Evolutionary conservation across 2,797 vertebrate species (phyloP).

Genomic region (Manis javanica): DNA sequence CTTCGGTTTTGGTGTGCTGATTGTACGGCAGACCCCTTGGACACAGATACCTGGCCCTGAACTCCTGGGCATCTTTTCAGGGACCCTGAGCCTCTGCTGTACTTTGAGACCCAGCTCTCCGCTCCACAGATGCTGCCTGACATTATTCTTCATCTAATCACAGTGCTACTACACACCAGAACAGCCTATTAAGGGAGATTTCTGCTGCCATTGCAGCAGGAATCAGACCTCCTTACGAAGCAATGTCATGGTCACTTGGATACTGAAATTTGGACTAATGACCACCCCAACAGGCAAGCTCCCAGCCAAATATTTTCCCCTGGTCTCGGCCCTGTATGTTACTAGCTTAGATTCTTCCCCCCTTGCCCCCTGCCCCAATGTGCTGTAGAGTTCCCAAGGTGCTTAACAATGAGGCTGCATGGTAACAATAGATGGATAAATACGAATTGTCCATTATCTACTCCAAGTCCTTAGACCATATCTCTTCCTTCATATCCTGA

Average conservation of each 20-base stretch:
- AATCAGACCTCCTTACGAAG: not conserved
- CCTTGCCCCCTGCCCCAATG: not conserved
- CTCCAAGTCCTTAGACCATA: not conserved
- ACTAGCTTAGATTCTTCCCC: not conserved
- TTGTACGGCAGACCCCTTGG: not conserved
- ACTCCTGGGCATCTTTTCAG: not conserved
- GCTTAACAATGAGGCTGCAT: not conserved
- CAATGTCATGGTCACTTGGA: not conserved
- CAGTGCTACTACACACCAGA: accelerated
- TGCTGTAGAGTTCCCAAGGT: not conserved
- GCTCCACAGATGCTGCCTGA: not conserved
- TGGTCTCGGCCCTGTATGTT: not conserved
- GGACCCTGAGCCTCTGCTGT: not conserved
- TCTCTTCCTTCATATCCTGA: not conserved
- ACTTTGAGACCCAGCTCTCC: not conserved
- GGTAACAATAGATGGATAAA: not conserved
- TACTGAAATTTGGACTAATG: not conserved
- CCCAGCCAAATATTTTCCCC: not conserved
- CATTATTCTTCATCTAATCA: not conserved
- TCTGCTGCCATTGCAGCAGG: not conserved
- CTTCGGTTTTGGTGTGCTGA: not conserved
- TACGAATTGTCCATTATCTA: not conserved
- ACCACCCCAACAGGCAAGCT: not conserved
- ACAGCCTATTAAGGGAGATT: not conserved
- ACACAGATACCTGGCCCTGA: not conserved